Percentiles rank a stretch among this genome's conserved stretches.
Conservation (phyloP, 2,113 vertebrate genomes). For the Pseudolaguvia tuberculata region DNA sequence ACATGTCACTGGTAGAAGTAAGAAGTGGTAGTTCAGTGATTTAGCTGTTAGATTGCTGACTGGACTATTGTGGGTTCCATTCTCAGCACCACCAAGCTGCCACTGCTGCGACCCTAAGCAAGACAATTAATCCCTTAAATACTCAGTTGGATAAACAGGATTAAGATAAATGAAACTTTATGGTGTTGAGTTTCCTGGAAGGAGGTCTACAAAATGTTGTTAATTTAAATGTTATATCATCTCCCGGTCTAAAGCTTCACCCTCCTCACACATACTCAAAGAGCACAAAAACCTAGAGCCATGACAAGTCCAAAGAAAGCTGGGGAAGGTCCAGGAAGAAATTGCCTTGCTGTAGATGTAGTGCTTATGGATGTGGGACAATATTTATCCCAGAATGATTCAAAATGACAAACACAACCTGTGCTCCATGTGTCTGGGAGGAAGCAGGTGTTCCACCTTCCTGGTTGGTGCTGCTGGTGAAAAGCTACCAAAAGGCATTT, state of each 20-base stretch:
- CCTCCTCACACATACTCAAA: not conserved
- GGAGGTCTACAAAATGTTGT: too few relatives aligned
- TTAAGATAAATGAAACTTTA: too few relatives aligned
- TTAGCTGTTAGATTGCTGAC: too few relatives aligned
- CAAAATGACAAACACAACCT: too few relatives aligned
- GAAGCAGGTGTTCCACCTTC: not conserved
- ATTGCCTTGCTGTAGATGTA: not conserved
- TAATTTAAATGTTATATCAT: not conserved
- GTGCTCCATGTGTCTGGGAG: not conserved
- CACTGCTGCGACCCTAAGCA: too few relatives aligned
- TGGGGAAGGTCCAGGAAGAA: not conserved
- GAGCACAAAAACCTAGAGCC: constrained; percentile 2
- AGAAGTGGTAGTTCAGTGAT: too few relatives aligned
- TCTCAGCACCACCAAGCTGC: too few relatives aligned
- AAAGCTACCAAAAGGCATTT: not conserved
- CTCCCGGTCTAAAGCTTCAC: not conserved
- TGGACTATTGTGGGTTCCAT: too few relatives aligned
- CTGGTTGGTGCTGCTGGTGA: not conserved
- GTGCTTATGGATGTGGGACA: too few relatives aligned
- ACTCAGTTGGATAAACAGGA: too few relatives aligned
- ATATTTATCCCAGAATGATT: too few relatives aligned
- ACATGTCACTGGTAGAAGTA: not conserved
- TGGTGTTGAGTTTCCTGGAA: not conserved
- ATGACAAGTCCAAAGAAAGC: not conserved
- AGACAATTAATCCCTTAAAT: too few relatives aligned